Percentiles rank a stretch among this genome's conserved stretches.
Evolutionary conservation across 2,888 invertebrate genomes (phyloP).

Genomic region (Creontiades dilutus): DNA sequence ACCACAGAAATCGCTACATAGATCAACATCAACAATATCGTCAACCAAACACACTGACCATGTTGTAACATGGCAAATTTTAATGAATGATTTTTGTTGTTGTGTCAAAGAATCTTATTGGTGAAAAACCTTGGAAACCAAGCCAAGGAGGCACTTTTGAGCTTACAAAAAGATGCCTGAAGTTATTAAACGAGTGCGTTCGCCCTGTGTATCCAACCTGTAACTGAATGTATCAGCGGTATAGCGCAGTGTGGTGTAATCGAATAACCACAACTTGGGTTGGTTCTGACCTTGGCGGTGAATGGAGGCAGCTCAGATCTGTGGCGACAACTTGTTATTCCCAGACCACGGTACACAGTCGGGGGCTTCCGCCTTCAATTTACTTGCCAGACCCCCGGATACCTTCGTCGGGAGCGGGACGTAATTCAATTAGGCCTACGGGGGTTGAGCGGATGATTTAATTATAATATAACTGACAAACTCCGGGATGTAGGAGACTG

Average conservation of each 20-base stretch:
- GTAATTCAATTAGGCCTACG: background rate
- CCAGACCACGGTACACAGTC: background rate
- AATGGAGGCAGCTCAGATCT: background rate
- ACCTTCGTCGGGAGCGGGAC: background rate
- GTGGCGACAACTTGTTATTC: slow-evolving; percentile 8
- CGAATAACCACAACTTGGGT: background rate
- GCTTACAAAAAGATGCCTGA: too few relatives aligned
- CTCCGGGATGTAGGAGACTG: too few relatives aligned
- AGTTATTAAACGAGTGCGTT: too few relatives aligned
- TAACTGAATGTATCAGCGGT: background rate
- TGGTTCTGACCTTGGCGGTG: slow-evolving; percentile 1
- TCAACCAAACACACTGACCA: too few relatives aligned
- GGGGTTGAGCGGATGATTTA: background rate
- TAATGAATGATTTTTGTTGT: too few relatives aligned
- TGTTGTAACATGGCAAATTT: too few relatives aligned
- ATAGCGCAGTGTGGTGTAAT: background rate
- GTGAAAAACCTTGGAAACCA: too few relatives aligned
- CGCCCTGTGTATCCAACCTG: too few relatives aligned
- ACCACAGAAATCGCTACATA: too few relatives aligned
- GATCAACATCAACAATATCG: too few relatives aligned
- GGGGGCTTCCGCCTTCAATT: background rate
- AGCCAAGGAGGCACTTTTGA: too few relatives aligned
- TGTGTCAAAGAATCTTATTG: too few relatives aligned
- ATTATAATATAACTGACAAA: background rate
- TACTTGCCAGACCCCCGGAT: slow-evolving; percentile 10